These are phyloP conservation scores for Mesocricetus auratus DNA, from an alignment of 2,113 vertebrate genomes.

Conservation along the genomic window DNA sequence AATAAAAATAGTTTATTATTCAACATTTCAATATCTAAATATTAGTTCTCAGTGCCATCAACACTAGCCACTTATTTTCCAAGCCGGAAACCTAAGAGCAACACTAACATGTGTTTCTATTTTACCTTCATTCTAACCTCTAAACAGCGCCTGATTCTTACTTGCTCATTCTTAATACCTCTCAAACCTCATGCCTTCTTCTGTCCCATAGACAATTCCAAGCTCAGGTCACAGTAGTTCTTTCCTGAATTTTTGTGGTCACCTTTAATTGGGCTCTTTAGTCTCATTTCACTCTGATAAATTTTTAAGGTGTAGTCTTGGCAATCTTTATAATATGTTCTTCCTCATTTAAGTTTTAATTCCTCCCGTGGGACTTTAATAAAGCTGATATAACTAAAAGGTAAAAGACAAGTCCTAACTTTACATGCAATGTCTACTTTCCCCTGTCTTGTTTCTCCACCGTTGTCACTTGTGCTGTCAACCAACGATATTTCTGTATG, in stretches of 20 bases:
- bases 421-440: not conserved
- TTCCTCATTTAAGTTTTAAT: slow-evolving; percentile 1
- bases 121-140: not conserved
- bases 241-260: not conserved
- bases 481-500: not conserved
- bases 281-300: not conserved
- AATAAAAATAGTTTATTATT: not conserved
- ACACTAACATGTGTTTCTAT: not conserved
- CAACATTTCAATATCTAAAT: not conserved
- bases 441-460: not conserved
- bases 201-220: not conserved
- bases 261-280: not conserved
- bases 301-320: not conserved
- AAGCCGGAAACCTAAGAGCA: not conserved
- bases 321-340: not conserved
- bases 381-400: not conserved
- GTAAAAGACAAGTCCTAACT: not conserved
- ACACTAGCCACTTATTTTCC: not conserved
- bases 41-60: not conserved
- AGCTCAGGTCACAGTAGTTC: not conserved
- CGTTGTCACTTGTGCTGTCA: not conserved
- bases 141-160: not conserved
- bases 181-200: not conserved
- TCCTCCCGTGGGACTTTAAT: not conserved
- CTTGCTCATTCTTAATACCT: not conserved